These are phyloP conservation scores for Gallinago nigripennis DNA, from an alignment of 2,797 vertebrate genomes.

Conservation along the genomic window DNA sequence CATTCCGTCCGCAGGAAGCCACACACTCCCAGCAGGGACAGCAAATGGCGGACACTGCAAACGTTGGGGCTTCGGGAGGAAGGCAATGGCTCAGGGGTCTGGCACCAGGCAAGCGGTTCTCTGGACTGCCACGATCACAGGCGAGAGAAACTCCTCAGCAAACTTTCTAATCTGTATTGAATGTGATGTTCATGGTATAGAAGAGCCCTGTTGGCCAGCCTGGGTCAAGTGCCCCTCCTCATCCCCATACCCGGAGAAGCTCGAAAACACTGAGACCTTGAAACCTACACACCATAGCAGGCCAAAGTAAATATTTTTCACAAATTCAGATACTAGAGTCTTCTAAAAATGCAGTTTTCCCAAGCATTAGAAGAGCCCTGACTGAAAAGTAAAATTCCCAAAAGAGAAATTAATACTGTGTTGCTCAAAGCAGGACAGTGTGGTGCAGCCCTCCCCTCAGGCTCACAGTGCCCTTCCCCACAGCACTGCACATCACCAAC, in stretches of 20 bases:
- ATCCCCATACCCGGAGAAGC: not conserved
- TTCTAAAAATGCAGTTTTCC: not conserved
- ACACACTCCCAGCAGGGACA: not conserved
- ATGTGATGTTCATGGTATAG: not conserved
- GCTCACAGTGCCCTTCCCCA: accelerated
- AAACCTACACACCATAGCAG: not conserved
- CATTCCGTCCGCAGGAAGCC: not conserved
- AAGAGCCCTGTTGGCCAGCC: not conserved
- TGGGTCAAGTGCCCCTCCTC: not conserved
- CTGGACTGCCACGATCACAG: not conserved
- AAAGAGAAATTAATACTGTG: not conserved
- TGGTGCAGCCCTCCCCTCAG: accelerated
- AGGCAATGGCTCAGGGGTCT: not conserved
- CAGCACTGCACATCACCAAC: accelerated
- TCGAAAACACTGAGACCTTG: not conserved
- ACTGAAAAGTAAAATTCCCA: not conserved
- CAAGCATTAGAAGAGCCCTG: not conserved
- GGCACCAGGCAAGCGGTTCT: not conserved
- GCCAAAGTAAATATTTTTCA: not conserved
- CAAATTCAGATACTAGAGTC: not conserved
- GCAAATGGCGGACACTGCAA: not conserved
- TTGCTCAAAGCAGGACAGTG: not conserved
- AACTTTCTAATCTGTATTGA: not conserved
- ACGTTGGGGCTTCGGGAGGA: accelerated
- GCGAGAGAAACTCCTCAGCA: not conserved